These are phyloP conservation scores for Pipra filicauda DNA, from an alignment of 2,113 vertebrate species.

Conservation along the genomic window DNA sequence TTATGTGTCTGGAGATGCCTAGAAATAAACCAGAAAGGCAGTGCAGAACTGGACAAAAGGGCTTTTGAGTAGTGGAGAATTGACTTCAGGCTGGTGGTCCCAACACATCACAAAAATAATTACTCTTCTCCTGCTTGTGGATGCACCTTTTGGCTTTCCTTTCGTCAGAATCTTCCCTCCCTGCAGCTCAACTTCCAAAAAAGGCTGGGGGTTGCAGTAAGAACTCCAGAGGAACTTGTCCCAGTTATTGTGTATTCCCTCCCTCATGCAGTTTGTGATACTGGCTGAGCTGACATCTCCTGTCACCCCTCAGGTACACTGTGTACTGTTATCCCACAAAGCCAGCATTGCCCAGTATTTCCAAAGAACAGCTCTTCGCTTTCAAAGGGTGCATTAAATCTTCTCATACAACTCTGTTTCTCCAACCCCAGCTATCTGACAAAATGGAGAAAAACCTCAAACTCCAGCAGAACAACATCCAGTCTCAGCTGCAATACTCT, in stretches of 20 bases:
- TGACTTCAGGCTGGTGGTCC: background rate
- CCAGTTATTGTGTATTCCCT: background rate
- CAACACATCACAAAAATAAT: background rate
- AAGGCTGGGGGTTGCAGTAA: background rate
- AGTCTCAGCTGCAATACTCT: slow-evolving; percentile 9
- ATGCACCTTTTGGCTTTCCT: background rate
- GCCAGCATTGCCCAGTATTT: background rate
- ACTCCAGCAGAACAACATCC: slow-evolving; percentile 1
- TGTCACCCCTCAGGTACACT: background rate
- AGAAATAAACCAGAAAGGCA: background rate
- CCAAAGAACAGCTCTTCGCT: background rate
- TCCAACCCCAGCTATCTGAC: background rate
- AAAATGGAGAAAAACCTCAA: background rate
- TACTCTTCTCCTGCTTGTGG: background rate
- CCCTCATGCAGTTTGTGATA: background rate
- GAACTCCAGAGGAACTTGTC: background rate
- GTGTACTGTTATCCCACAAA: background rate
- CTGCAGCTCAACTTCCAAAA: background rate
- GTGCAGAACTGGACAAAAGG: background rate
- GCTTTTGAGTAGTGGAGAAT: background rate
- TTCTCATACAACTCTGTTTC: background rate
- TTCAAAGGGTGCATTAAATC: background rate
- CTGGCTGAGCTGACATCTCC: background rate
- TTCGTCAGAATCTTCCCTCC: background rate
- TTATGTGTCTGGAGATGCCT: background rate